Percentiles rank a stretch among this genome's conserved stretches.
These are phyloP conservation scores for Uropsilus gracilis DNA, from an alignment of 2,113 vertebrate species.

Conservation along the genomic window DNA sequence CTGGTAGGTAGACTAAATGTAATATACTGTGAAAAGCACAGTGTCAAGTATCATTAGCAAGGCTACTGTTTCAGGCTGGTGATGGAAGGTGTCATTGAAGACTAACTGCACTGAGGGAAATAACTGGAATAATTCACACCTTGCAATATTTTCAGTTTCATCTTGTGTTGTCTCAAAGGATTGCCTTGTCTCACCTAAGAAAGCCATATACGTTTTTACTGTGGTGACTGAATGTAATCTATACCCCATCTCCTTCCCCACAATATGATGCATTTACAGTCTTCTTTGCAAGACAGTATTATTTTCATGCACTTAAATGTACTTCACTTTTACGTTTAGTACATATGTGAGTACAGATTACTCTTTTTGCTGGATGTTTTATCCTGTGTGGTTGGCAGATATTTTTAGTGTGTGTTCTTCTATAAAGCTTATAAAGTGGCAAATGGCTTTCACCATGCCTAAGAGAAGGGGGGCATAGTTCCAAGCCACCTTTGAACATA, in stretches of 20 bases:
- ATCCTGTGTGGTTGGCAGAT: neutral
- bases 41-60: neutral
- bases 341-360: neutral
- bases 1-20: neutral
- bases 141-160: neutral
- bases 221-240: neutral
- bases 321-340: conserved; percentile 18
- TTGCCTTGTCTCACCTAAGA: neutral
- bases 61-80: neutral
- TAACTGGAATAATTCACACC: neutral
- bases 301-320: neutral
- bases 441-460: conserved; percentile 9
- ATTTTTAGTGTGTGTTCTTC: conserved; percentile 29
- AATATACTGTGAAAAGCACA: neutral
- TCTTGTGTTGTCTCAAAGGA: neutral
- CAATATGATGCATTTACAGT: neutral
- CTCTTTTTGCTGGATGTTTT: neutral
- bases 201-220: neutral
- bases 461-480: neutral
- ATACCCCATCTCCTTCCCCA: too few species aligned
- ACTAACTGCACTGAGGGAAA: neutral
- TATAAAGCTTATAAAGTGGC: conserved; percentile 21
- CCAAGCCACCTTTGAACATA: conserved; percentile 32
- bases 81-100: neutral
- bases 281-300: neutral